phyloP scores from a whole-genome alignment of 1,140 invertebrate genomes.

The Aphelinus certus region DNA sequence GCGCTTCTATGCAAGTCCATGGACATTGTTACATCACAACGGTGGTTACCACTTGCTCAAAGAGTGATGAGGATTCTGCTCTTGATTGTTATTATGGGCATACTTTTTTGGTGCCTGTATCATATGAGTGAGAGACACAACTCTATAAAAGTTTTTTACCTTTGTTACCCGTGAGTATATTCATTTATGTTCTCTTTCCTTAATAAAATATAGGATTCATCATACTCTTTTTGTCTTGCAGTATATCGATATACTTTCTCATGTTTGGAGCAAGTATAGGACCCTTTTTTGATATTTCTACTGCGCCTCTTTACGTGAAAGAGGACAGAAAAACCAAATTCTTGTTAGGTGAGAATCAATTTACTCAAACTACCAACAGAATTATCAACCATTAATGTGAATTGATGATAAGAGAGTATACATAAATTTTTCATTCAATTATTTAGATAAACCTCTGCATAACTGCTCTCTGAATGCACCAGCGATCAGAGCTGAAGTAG shows the following conservation, averaged over 20 bases:
- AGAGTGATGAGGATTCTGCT: conserved; percentile 65
- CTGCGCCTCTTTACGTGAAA: conserved; percentile 59
- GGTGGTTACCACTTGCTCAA: conserved; percentile 54
- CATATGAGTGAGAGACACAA: conserved; percentile 77
- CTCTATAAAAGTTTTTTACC: conserved; percentile 78
- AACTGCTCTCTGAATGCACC: conserved; percentile 76
- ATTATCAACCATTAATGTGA: conserved; percentile 1
- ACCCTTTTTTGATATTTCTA: conserved; percentile 75
- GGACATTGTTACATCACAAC: conserved; percentile 51
- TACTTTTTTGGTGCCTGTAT: conserved; percentile 76
- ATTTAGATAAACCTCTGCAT: conserved; percentile 70
- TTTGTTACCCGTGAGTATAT: conserved; percentile 89
- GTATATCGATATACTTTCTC: conserved; percentile 83
- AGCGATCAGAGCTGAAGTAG: conserved; percentile 85
- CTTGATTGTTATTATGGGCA: conserved; percentile 64
- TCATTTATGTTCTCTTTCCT: neutral
- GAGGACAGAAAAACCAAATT: conserved; percentile 61
- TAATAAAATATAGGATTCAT: conserved; percentile 13
- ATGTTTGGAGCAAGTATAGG: conserved; percentile 81
- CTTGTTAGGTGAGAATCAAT: conserved; percentile 50
- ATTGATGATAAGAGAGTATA: conserved; percentile 5
- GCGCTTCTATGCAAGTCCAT: conserved; percentile 67
- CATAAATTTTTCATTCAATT: conserved; percentile 17
- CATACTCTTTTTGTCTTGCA: conserved; percentile 60
- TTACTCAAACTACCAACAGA: neutral